Percentiles rank a stretch among this genome's conserved stretches.
Conservation (phyloP, 1,140 invertebrate genomes). For the Thrips palmi region DNA sequence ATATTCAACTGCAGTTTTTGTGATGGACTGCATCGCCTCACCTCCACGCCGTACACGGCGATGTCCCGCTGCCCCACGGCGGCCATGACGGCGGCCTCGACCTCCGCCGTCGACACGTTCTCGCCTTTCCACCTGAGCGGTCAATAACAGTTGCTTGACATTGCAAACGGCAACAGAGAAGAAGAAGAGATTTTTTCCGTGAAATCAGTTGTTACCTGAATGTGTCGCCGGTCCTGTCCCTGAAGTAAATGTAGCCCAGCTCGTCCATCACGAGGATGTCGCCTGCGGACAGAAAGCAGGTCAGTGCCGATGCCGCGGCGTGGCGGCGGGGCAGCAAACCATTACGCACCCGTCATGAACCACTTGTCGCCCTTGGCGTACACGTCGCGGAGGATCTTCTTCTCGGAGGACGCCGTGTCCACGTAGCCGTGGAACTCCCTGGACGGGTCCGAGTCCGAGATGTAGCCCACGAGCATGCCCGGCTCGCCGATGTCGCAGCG, state of each 20-base stretch:
- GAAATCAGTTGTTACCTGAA: slow-evolving; percentile 65
- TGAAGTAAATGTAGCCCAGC: slow-evolving; percentile 87
- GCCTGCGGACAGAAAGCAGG: slow-evolving; percentile 34
- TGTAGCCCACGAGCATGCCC: slow-evolving; percentile 56
- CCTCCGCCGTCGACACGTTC: slow-evolving; percentile 64
- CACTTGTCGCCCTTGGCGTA: slow-evolving; percentile 24
- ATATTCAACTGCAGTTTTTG: slow-evolving; percentile 10
- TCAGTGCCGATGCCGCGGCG: too few relatives aligned
- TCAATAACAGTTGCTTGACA: slow-evolving; percentile 1
- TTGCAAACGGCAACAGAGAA: neutral
- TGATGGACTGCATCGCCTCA: slow-evolving; percentile 30
- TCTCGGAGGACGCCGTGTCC: too few relatives aligned
- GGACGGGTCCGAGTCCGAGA: slow-evolving; percentile 29
- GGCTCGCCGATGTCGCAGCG: slow-evolving; percentile 44
- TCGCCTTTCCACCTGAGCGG: slow-evolving; percentile 54
- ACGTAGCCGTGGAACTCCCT: slow-evolving; percentile 40
- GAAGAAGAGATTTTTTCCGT: too few relatives aligned
- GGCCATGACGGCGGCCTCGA: slow-evolving; percentile 50
- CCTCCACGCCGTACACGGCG: slow-evolving; percentile 46
- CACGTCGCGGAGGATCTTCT: too few relatives aligned
- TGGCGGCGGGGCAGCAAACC: slow-evolving; percentile 21
- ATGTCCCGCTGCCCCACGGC: slow-evolving; percentile 28
- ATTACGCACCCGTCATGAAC: slow-evolving; percentile 18
- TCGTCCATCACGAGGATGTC: slow-evolving; percentile 85
- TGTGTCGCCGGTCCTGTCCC: slow-evolving; percentile 88